Evolutionary conservation across 2,797 vertebrate genomes (phyloP), one percentile per base, ranked within the genome.

Genomic region (Clamator glandarius): DNA sequence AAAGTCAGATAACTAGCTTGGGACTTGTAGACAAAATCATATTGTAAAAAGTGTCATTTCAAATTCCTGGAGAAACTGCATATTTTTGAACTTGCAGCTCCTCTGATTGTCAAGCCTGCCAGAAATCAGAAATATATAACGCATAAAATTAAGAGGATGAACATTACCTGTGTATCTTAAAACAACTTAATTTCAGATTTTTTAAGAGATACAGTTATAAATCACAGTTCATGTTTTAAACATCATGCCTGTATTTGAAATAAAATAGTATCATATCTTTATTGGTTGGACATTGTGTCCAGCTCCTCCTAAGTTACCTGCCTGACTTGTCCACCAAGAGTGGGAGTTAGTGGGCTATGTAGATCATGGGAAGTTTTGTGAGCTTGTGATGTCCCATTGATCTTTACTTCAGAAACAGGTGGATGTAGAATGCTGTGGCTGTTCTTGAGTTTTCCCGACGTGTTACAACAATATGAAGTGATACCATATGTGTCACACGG

Each of bases 401-500:
- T 41, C 25, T 46, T 67, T 44, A 4, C 3, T 57, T 73, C 21
- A 51, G 54, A 28, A 42, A 8, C 3, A 15, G 4, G 3, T 58
- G 39, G 44, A 5, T 64, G 2, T 4, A 28, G 46, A 35, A 28
- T 18, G 25, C 17, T 59, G 8, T 64, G 7, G 31, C 20, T 74
- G 39, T 15, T 28, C 12, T 6, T 31, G 0, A 24, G 21, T 33
- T 70, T 19, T 55, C 5, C 42, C 46, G 52, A 14, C 8, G 3
- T 5, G 15, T 5, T 66, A 44, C 29, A 12, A 5, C 12, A 19
- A 54, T 33, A 19, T 57, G 2, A 61, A 41, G 31, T 39, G 20
- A 4, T 39, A 23, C 5, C 12, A 31, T 2, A 0, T 48, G 8
- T 11, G 15, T 67, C 33, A 42, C 50, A 13, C 0, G 1, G 16